Evolutionary conservation across 2,797 vertebrate species (phyloP).

Genomic region (Clarias fuscus): DNA sequence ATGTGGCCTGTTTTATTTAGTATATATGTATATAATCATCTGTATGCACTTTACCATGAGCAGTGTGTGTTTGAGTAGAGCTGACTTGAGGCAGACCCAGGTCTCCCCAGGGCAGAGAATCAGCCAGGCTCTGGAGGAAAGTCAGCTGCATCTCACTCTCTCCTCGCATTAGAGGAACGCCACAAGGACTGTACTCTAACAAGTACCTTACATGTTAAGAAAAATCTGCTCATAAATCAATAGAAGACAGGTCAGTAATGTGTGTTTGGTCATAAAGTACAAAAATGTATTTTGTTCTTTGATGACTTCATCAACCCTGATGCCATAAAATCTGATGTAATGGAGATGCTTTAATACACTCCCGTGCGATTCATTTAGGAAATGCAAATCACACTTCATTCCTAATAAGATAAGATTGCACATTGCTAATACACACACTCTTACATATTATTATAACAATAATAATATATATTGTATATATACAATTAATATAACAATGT

Average conservation of each 20-base stretch:
- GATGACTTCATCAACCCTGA: not conserved
- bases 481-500: no score
- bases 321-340: not conserved
- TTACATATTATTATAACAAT: no score
- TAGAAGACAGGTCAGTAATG: not conserved
- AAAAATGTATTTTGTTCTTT: not conserved
- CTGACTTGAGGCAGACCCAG: constrained; percentile 59
- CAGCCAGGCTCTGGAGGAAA: constrained; percentile 68
- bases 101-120: constrained; percentile 62
- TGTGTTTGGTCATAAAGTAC: not conserved
- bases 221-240: constrained; percentile 10
- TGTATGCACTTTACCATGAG: constrained; percentile 32
- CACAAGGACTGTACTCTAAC: constrained; percentile 70
- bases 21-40: not conserved
- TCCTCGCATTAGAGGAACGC: constrained; percentile 64
- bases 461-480: no score
- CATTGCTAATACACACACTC: not conserved
- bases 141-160: constrained; percentile 46
- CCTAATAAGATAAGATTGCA: not conserved
- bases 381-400: not conserved
- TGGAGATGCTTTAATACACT: not conserved
- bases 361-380: not conserved
- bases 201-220: constrained; percentile 68
- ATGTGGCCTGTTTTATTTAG: not conserved
- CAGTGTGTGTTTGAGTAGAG: constrained; percentile 24